These are phyloP conservation scores for Kobus ellipsiprymnus DNA, from an alignment of 2,113 vertebrate species.

Conservation along the genomic window DNA sequence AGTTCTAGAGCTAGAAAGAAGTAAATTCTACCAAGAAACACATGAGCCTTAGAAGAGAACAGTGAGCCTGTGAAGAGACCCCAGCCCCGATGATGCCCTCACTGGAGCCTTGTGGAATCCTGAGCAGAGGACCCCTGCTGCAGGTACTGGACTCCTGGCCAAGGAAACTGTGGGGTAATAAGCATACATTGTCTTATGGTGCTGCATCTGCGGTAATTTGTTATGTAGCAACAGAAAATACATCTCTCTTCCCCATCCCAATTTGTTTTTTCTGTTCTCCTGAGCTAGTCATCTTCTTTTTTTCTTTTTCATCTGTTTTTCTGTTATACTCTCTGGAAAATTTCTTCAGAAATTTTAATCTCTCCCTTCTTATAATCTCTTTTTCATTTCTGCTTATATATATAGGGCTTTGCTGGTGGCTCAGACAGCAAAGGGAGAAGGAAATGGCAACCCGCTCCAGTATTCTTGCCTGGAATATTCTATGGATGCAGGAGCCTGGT, in stretches of 20 bases:
- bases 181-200: neutral
- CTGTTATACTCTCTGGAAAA: neutral
- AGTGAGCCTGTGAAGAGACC: neutral
- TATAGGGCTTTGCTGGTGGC: neutral
- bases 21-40: neutral
- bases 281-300: neutral
- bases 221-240: neutral
- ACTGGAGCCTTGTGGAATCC: neutral
- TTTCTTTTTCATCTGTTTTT: neutral
- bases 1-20: neutral
- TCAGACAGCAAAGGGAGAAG: neutral
- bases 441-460: too few species aligned
- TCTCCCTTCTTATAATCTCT: neutral
- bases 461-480: too few species aligned
- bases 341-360: neutral
- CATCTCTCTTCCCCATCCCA: rapidly evolving
- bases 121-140: neutral
- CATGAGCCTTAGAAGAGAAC: neutral
- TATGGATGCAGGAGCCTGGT: too few species aligned
- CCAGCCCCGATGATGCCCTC: neutral
- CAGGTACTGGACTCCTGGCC: neutral
- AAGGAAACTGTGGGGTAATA: neutral
- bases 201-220: neutral
- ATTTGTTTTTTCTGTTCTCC: neutral
- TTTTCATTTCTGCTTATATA: neutral